Base-by-base conservation (phyloP, 1,140 invertebrate species). In the Achroia grisella region DNA sequence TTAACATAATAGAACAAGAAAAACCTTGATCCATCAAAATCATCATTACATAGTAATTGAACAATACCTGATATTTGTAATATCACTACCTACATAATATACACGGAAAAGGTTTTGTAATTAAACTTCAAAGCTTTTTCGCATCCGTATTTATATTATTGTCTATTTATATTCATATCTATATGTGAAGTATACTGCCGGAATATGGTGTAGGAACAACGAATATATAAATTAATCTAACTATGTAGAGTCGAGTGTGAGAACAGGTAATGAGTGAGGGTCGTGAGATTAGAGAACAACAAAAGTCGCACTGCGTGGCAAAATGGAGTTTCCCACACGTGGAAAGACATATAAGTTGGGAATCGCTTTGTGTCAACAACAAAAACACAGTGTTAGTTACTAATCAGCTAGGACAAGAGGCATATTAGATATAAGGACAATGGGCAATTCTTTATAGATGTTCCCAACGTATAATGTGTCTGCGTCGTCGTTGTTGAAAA, bases 211-310 rank as follows among this genome's bases (percentile, higher is more conserved):
- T 35, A 17, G 10, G 14, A 12, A 35, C 33, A n/a, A 37, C 13
- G 35, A 37, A 37, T 10, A 37, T n/a, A 37, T 5, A 10, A 37
- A 37, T 37, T 37, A 11, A 37, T 37, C 35, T 37, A 13, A 37
- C 17, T 23, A 23, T 17, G 35, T 15, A 17, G 17, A 13, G n/a
- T 8, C 14, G 35, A 37, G 35, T 37, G 35, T 37, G 35, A 23
- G 35, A 37, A 37, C 12, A 37, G 13, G 9, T 17, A 37, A 37
- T 37, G 8, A 37, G n/a, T 4, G 35, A 23, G 35, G 15, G 4
- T 17, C 35, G 35, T 37, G 35, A 37, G 35, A 37, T 37, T 37
- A 37, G n/a, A 37, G 14, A 15, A 37, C 35, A 37, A 37, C 35
- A 37, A n/a, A 17, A 37, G 14, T 37, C 13, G 13, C 35, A 23